Percentiles rank a stretch among this genome's conserved stretches.
These are phyloP conservation scores for Passer domesticus DNA, from an alignment of 2,113 vertebrate genomes.

Conservation along the genomic window DNA sequence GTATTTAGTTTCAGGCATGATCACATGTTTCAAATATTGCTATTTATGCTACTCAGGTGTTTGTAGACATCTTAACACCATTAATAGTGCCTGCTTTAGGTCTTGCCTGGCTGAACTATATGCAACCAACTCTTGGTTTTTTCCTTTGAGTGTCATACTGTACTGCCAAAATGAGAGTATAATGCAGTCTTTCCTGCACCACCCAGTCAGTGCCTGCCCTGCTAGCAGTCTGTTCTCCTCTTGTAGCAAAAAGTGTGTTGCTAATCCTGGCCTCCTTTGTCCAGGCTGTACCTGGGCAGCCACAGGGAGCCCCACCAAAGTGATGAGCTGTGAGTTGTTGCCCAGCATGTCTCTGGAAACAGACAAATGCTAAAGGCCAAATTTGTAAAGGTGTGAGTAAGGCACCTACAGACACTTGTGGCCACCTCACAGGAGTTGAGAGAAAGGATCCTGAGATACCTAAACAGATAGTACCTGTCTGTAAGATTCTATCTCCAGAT, in stretches of 20 bases:
- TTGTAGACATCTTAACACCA: not conserved
- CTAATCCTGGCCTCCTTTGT: not conserved
- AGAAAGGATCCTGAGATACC: not conserved
- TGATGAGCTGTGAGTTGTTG: not conserved
- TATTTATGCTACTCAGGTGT: not conserved
- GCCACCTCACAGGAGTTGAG: not conserved
- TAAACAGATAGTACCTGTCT: not conserved
- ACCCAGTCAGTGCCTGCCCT: fast-evolving
- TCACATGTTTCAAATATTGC: not conserved
- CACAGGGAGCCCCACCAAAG: not conserved
- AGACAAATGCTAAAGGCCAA: not conserved
- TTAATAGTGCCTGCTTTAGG: not conserved
- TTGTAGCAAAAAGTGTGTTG: not conserved
- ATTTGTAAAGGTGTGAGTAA: not conserved
- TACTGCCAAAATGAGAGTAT: not conserved
- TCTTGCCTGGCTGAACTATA: not conserved
- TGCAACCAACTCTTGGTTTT: not conserved
- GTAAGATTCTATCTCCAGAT: not conserved
- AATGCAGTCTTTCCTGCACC: not conserved
- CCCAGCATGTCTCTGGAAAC: not conserved
- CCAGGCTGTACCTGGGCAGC: not conserved
- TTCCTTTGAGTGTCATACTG: not conserved
- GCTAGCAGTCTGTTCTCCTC: not conserved
- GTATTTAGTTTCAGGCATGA: not conserved
- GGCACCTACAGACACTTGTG: not conserved